These are phyloP conservation scores for Masticophis lateralis DNA, from an alignment of 2,797 vertebrate genomes.

Conservation along the genomic window DNA sequence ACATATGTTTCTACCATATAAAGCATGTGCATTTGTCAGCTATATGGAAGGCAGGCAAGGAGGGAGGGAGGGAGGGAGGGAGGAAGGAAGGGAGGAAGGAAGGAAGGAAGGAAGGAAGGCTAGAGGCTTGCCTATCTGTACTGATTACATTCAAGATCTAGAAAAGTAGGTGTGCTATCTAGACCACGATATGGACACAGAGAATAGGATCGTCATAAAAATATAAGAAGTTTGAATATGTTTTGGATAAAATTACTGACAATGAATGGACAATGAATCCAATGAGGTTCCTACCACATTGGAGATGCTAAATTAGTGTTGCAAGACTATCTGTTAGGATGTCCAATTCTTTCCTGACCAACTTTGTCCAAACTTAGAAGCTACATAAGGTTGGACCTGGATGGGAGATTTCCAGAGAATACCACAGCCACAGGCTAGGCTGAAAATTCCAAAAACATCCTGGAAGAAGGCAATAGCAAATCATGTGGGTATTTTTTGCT, in stretches of 20 bases:
- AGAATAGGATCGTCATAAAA: not conserved
- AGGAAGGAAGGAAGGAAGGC: not conserved
- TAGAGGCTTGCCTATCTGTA: not conserved
- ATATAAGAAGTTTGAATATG: not conserved
- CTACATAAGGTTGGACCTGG: not conserved
- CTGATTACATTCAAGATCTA: not conserved
- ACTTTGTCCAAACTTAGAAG: not conserved
- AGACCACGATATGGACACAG: not conserved
- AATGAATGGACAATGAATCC: not conserved
- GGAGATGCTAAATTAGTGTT: not conserved
- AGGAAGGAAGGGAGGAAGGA: not conserved
- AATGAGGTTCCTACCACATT: not conserved
- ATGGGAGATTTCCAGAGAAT: not conserved
- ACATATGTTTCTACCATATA: not conserved
- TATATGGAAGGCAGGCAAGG: not conserved
- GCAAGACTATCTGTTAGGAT: not conserved
- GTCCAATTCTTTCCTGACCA: not conserved
- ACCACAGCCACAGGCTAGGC: not conserved
- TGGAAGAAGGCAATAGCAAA: not conserved
- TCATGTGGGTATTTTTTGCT: not conserved
- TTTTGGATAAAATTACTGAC: not conserved
- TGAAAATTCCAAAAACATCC: not conserved
- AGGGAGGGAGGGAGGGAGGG: not conserved
- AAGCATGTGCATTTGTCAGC: not conserved
- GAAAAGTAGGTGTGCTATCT: not conserved